Evolutionary conservation across 2,888 invertebrate genomes (phyloP), one percentile per base, ranked within the genome.

Genomic region (Mellilla xanthometata): DNA sequence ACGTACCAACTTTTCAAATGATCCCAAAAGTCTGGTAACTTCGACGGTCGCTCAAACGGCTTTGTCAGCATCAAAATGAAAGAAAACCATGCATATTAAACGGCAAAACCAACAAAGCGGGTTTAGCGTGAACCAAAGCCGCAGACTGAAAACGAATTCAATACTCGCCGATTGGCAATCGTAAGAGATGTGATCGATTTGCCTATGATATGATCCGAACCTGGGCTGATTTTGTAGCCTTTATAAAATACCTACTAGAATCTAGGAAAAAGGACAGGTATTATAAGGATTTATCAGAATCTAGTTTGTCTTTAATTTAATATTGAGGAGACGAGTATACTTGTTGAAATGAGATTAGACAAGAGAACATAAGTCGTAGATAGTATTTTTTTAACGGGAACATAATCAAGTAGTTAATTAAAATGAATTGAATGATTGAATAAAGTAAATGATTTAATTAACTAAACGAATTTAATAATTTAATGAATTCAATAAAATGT

Each of bases 111-210:
- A 44, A 39, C 35, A 39, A 45, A 40, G 36, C 44, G 39, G 45
- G 44, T 27, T 45, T 30, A 43, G 49, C 42, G 24, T 31, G 48
- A 33, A 34, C 47, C 36, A 43, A 49, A 54, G 36, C 52, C 41
- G 45, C 27, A 43, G 57, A 50, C 52, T 39, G 44, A 60, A 62
- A 62, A 60, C 59, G 64, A 70, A 75, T 69, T 71, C 66, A 72
- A 71, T 72, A 62, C 54, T 52, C 61, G 47, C 56, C 56, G 54
- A 66, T 60, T 61, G 66, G 63, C 68, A 64, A 63, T 65, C 59
- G 39, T 34, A 29, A 27, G 38, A 32, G 43, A 27, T 38, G 31
- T 28, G 27, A n/a, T n/a, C n/a, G 32, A 15, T 31, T 15, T 24
- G 36, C 9, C 43, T 27, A 29, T 6, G n/a, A 24, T 24, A 24